These are phyloP conservation scores for Scaptomyza reducta DNA, from an alignment of 2,888 invertebrate species.

Conservation along the genomic window DNA sequence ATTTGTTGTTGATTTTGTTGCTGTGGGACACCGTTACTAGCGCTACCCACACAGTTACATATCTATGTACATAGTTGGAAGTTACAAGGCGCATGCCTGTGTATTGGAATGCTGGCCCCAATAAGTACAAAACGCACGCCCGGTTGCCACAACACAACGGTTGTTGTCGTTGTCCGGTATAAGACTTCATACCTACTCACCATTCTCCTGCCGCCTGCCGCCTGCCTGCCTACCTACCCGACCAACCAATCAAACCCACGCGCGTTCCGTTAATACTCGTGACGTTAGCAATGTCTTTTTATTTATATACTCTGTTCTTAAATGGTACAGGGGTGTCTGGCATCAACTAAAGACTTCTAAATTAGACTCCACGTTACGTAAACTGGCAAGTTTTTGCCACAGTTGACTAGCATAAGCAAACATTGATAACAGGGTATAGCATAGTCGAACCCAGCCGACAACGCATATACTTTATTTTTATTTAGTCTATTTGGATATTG, in stretches of 20 bases:
- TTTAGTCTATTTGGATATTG: constrained; percentile 47
- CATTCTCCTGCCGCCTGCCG: neutral
- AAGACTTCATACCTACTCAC: constrained; percentile 12
- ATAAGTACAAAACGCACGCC: constrained; percentile 52
- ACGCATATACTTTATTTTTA: neutral
- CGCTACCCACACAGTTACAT: constrained; percentile 40
- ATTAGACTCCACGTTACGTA: neutral
- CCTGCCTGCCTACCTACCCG: neutral
- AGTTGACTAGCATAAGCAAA: neutral
- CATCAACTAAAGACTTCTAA: neutral
- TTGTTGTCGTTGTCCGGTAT: constrained; percentile 66
- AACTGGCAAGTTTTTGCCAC: too few species aligned
- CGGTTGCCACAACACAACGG: constrained; percentile 74
- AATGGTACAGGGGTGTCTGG: neutral
- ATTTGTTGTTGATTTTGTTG: constrained; percentile 24
- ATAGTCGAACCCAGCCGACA: neutral
- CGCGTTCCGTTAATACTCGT: constrained; percentile 61
- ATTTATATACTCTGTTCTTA: constrained; percentile 7
- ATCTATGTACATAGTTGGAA: constrained; percentile 10
- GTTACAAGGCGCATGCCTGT: constrained; percentile 64
- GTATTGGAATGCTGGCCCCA: constrained; percentile 57
- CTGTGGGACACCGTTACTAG: constrained; percentile 53
- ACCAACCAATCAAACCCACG: constrained; percentile 50
- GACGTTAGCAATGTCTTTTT: constrained; percentile 55
- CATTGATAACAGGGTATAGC: neutral